Evolutionary conservation across 2,888 invertebrate genomes (phyloP).

Genomic region (Latheticus oryzae): DNA sequence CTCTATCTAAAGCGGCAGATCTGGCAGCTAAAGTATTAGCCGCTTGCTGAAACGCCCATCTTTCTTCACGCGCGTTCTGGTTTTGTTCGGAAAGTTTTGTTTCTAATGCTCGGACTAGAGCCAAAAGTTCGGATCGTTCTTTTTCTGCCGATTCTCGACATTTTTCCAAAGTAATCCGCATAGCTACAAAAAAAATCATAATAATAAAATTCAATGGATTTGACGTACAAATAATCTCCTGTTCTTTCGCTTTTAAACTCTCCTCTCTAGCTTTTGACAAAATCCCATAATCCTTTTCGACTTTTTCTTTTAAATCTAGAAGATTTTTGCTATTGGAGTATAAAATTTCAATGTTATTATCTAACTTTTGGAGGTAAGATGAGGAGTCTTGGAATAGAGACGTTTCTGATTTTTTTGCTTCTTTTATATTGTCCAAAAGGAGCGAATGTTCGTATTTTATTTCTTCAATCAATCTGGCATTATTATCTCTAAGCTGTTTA

Average conservation of each 20-base stretch:
- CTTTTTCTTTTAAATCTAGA: slow-evolving; percentile 66
- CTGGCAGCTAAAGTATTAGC: slow-evolving; percentile 72
- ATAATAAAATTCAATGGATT: too few species aligned
- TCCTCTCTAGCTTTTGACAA: slow-evolving; percentile 67
- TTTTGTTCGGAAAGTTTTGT: slow-evolving; percentile 71
- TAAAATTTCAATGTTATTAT: slow-evolving; percentile 66
- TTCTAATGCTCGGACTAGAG: slow-evolving; percentile 69
- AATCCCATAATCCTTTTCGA: slow-evolving; percentile 65
- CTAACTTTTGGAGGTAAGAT: slow-evolving; percentile 68
- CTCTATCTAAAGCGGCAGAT: slow-evolving; percentile 72
- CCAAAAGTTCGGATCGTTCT: slow-evolving; percentile 69
- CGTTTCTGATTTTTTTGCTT: slow-evolving; percentile 69
- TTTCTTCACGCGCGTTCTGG: slow-evolving; percentile 64
- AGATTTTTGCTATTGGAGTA: slow-evolving; percentile 67
- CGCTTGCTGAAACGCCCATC: slow-evolving; percentile 70
- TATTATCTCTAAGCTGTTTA: slow-evolving; percentile 68
- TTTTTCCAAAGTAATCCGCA: slow-evolving; percentile 69
- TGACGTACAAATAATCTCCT: slow-evolving; percentile 70
- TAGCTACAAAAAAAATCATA: slow-evolving; percentile 62
- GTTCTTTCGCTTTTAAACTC: slow-evolving; percentile 68
- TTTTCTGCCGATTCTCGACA: slow-evolving; percentile 70
- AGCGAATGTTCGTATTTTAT: slow-evolving; percentile 68
- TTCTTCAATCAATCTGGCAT: slow-evolving; percentile 67
- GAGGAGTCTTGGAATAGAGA: slow-evolving; percentile 67
- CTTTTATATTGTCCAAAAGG: slow-evolving; percentile 71